These are phyloP conservation scores for Antechinus flavipes DNA, from an alignment of 2,113 vertebrate species.

Conservation along the genomic window DNA sequence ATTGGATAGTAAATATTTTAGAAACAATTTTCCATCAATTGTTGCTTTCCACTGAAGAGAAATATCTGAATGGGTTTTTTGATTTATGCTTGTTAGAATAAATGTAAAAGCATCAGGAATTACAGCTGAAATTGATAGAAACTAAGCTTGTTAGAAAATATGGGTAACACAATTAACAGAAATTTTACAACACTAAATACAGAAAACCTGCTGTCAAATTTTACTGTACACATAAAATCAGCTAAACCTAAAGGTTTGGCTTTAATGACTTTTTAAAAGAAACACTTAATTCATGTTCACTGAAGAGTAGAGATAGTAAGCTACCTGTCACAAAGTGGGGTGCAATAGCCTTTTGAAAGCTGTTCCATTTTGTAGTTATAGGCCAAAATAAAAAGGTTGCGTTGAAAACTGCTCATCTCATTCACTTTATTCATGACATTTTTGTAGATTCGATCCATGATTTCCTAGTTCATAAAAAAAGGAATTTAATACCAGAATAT, in stretches of 20 bases:
- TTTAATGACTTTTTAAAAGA: background rate
- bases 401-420: conserved; percentile 92
- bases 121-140: background rate
- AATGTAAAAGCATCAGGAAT: background rate
- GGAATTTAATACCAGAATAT: conserved; percentile 33
- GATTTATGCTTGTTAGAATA: background rate
- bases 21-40: background rate
- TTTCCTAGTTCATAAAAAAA: conserved; percentile 88
- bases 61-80: background rate
- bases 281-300: background rate
- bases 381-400: conserved; percentile 93
- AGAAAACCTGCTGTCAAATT: background rate
- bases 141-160: background rate
- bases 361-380: conserved; percentile 99
- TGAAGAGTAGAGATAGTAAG: background rate
- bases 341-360: conserved; percentile 90
- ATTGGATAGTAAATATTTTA: background rate
- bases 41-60: background rate
- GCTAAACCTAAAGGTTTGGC: background rate
- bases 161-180: background rate
- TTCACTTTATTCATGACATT: conserved; percentile 96
- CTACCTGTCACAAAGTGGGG: conserved; percentile 94
- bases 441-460: conserved; percentile 98
- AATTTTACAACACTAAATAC: background rate
- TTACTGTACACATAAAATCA: background rate